These are phyloP conservation scores for Papilio machaon DNA, from an alignment of 1,140 invertebrate genomes.

Conservation along the genomic window DNA sequence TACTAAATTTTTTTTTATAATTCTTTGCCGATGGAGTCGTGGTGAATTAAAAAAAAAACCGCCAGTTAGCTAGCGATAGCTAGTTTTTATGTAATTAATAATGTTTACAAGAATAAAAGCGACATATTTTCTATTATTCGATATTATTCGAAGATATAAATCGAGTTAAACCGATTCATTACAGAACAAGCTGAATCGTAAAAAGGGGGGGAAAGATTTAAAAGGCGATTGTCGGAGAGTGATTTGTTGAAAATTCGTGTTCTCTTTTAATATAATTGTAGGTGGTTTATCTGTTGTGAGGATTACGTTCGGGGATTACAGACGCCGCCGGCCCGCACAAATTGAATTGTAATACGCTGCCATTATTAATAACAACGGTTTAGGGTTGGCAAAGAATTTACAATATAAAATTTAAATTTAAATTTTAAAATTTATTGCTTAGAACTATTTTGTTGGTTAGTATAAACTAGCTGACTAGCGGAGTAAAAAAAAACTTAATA, in stretches of 20 bases:
- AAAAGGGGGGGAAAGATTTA: background rate
- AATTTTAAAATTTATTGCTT: too few relatives aligned
- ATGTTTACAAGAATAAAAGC: background rate
- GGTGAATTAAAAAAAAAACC: too few relatives aligned
- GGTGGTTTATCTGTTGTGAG: conserved; percentile 70
- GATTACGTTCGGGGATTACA: conserved; percentile 71
- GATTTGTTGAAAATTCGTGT: conserved; percentile 60
- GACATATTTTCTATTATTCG: background rate
- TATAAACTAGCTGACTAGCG: too few relatives aligned
- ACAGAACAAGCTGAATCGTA: conserved; percentile 34
- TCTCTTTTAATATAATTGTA: conserved; percentile 78
- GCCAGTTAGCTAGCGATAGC: too few relatives aligned
- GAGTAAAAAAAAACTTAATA: too few relatives aligned
- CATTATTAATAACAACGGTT: conserved; percentile 72
- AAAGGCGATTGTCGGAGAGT: conserved; percentile 25
- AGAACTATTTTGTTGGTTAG: too few relatives aligned
- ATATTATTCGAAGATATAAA: conserved; percentile 7
- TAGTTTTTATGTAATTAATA: too few relatives aligned
- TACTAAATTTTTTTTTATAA: too few relatives aligned
- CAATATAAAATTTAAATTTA: conserved; percentile 22
- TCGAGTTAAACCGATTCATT: conserved; percentile 28
- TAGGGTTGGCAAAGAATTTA: conserved; percentile 56
- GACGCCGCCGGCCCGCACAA: conserved; percentile 64
- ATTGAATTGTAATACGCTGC: conserved; percentile 78
- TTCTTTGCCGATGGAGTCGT: too few relatives aligned